These are phyloP conservation scores for Haliclona indistincta DNA, from an alignment of 37 sponge, comb jelly and placozoan genomes.

Conservation along the genomic window DNA sequence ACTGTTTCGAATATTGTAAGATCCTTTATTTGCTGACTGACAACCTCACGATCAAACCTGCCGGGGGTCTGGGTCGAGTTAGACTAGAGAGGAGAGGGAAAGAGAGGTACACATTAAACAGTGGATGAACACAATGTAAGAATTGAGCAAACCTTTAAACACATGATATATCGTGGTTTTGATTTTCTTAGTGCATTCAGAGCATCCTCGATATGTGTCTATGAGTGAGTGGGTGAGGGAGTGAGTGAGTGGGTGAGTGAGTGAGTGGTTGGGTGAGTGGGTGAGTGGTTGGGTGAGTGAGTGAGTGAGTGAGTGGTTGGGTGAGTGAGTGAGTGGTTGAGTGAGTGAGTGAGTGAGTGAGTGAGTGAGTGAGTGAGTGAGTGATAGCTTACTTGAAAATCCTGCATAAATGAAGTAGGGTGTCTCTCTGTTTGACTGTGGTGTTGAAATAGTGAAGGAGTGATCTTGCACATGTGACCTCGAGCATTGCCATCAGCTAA, in stretches of 20 bases:
- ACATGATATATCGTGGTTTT: constrained; percentile 45
- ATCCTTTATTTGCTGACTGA: constrained; percentile 61
- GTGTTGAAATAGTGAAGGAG: constrained; percentile 62
- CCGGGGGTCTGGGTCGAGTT: constrained; percentile 62
- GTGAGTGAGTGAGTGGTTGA: too few relatives aligned
- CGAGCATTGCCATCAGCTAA: constrained; percentile 55
- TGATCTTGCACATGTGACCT: constrained; percentile 82
- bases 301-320: too few relatives aligned
- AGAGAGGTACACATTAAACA: not conserved
- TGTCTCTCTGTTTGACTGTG: constrained; percentile 46
- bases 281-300: too few relatives aligned
- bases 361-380: not conserved
- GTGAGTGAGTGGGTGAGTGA: too few relatives aligned
- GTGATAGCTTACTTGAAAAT: constrained; percentile 59
- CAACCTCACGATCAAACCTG: constrained; percentile 59
- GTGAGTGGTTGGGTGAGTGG: too few relatives aligned
- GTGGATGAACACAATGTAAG: not conserved
- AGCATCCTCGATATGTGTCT: constrained; percentile 45
- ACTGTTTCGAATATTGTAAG: constrained; percentile 74
- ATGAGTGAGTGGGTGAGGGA: not conserved
- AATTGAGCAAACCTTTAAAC: constrained; percentile 11
- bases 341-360: not conserved
- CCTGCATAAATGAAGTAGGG: constrained; percentile 72
- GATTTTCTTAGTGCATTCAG: constrained; percentile 23
- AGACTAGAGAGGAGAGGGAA: constrained; percentile 23